Conservation (phyloP, 1,140 invertebrate genomes). For the Pogonus chalceus region DNA sequence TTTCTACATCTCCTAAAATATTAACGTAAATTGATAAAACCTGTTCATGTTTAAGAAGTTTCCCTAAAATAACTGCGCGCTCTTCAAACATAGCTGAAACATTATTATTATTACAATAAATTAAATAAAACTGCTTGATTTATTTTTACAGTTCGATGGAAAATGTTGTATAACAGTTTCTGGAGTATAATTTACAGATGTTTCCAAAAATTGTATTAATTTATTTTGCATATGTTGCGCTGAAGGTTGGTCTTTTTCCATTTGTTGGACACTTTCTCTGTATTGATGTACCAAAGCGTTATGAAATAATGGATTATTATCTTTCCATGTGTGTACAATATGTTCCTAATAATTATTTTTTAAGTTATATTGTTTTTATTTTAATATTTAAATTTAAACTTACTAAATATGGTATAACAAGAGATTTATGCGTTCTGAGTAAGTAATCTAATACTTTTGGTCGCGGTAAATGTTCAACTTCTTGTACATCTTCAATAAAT, state of each 20-base stretch:
- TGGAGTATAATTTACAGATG: constrained; percentile 72
- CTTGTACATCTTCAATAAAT: constrained; percentile 84
- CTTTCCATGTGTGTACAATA: constrained; percentile 81
- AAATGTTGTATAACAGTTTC: constrained; percentile 84
- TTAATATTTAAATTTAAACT: constrained; percentile 16
- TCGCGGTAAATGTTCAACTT: constrained; percentile 81
- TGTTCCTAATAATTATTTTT: constrained; percentile 51
- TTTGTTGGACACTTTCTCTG: constrained; percentile 50
- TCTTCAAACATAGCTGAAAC: constrained; percentile 72
- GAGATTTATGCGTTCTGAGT: constrained; percentile 61
- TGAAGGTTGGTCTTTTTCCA: constrained; percentile 43
- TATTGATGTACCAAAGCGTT: constrained; percentile 84
- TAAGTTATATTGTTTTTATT: constrained; percentile 23
- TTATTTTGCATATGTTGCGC: constrained; percentile 60
- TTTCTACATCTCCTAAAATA: constrained; percentile 65
- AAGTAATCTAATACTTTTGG: constrained; percentile 84
- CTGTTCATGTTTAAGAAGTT: constrained; percentile 84
- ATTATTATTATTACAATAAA: constrained; percentile 27
- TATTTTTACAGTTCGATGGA: constrained; percentile 59
- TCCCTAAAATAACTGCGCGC: constrained; percentile 81
- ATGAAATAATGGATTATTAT: constrained; percentile 77
- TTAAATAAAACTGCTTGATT: background rate
- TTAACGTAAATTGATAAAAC: constrained; percentile 84
- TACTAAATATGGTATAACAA: constrained; percentile 83
- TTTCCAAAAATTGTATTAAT: constrained; percentile 73